These are phyloP conservation scores for Myopa tessellatipennis DNA, from an alignment of 2,888 invertebrate genomes.

Conservation along the genomic window DNA sequence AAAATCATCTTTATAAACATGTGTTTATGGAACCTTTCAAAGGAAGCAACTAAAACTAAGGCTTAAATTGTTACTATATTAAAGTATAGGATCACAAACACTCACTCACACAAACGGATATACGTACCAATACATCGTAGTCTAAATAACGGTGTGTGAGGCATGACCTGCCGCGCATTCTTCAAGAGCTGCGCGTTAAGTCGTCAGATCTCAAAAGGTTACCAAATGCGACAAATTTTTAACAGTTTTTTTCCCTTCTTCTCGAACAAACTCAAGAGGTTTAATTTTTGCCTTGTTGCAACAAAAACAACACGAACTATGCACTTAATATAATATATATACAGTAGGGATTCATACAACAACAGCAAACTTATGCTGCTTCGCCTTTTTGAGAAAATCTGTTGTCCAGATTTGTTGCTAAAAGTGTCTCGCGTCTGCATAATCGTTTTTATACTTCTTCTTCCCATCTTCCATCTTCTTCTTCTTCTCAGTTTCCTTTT, in stretches of 20 bases:
- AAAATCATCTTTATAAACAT: slow-evolving; percentile 30
- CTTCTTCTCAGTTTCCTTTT: not conserved
- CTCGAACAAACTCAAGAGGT: slow-evolving; percentile 22
- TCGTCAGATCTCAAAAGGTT: not conserved
- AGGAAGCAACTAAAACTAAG: slow-evolving; percentile 39
- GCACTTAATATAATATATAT: not conserved
- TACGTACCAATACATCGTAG: not conserved
- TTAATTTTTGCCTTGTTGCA: slow-evolving; percentile 1
- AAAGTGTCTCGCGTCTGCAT: slow-evolving; percentile 14
- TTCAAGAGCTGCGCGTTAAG: not conserved
- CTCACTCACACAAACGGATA: slow-evolving; percentile 29
- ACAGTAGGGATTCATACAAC: not conserved
- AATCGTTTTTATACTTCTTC: slow-evolving; percentile 38
- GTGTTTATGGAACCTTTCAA: slow-evolving; percentile 24
- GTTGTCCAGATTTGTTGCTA: slow-evolving; percentile 57
- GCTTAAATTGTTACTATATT: slow-evolving; percentile 31
- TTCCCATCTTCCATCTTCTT: not conserved
- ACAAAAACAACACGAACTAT: slow-evolving; percentile 11
- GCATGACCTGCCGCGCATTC: not conserved
- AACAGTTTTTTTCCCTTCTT: slow-evolving; percentile 13
- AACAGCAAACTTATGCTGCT: not conserved
- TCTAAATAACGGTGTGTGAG: no score
- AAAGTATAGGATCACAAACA: slow-evolving; percentile 12
- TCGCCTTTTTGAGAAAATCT: slow-evolving; percentile 50
- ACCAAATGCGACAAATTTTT: slow-evolving; percentile 3